A percentile compares a stretch with the other conserved stretches of the same genome.
These are phyloP conservation scores for Didymodactylos carnosus DNA, from an alignment of 2,888 invertebrate species.

Conservation along the genomic window DNA sequence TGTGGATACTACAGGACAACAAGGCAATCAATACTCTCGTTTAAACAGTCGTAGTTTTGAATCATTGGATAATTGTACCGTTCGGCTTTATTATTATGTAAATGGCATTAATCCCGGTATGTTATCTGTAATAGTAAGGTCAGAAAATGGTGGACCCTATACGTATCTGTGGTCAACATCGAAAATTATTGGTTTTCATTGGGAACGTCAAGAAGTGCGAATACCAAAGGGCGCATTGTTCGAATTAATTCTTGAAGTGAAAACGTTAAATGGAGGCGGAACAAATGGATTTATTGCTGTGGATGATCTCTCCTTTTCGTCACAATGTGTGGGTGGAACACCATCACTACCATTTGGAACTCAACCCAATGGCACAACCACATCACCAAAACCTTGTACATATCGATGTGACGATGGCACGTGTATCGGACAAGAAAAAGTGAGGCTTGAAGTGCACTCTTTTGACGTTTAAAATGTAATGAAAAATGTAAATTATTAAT, in stretches of 20 bases:
- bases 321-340: conserved; percentile 18
- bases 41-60: background rate
- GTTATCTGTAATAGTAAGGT: background rate
- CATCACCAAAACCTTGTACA: background rate
- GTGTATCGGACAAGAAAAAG: background rate
- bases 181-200: conserved; percentile 23
- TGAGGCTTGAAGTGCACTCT: too few species aligned
- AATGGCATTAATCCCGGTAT: background rate
- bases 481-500: too few species aligned
- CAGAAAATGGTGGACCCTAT: conserved; percentile 17
- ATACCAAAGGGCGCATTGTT: conserved; percentile 5
- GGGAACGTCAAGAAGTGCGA: conserved; percentile 18
- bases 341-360: background rate
- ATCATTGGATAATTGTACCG: background rate
- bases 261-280: background rate
- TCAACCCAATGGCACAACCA: background rate
- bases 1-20: background rate
- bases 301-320: conserved; percentile 26
- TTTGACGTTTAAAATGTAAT: background rate
- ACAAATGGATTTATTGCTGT: conserved; percentile 21
- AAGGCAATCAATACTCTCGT: background rate
- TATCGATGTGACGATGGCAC: background rate
- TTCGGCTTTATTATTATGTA: conserved; percentile 5
- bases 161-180: conserved; percentile 19
- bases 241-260: conserved; percentile 24